Base-by-base conservation (phyloP, 2,797 vertebrate species). In the Rachycentron canadum region DNA sequence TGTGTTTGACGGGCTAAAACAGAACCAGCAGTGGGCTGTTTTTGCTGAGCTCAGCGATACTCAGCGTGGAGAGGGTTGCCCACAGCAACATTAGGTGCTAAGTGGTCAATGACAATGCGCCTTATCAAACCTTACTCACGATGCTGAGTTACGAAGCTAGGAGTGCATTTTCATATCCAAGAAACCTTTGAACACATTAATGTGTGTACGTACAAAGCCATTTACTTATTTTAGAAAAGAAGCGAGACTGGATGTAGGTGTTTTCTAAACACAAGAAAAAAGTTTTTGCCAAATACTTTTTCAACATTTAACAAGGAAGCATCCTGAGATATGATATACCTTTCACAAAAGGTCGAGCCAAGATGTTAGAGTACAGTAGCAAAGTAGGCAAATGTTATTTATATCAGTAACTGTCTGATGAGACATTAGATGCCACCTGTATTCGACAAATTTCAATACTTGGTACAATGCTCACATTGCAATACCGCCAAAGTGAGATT, bases 1-100 rank as follows among this genome's bases (percentile, higher is more conserved):
- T 90, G 84, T 89, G 82, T 91, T 88, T 93, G 89, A 92, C 72
- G 81, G 74, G 26, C 81, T 88, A 88, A 92, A 93, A 69, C 86
- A 92, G 81, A 93, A 91, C 88, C 90, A 92, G 84, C 84, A 90
- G 87, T 79, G 79, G 57, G 53, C 76, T 81, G 87, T 57, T 88
- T 86, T 69, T 84, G 64, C 62, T 49, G 52, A 83, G 67, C 64
- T 47, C 47, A 52, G 4, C 9, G 7, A 67, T 45, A 53, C 72
- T 85, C 63, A 34, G 52, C 28, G 69, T 17, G 58, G 60, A 81
- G 53, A 66, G 59, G 73, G 76, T 83, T 87, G 76, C 77, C 80
- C 78, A 70, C 13, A 69, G 82, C 81, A 81, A 79, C 76, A 70
- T 73, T 64, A 82, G 49, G 79, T 82, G 78, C 70, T 82, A 85